A percentile compares a stretch with the other conserved stretches of the same genome.
phyloP scores from a whole-genome alignment of 2,113 vertebrate genomes.

The Xiphophorus hellerii region DNA sequence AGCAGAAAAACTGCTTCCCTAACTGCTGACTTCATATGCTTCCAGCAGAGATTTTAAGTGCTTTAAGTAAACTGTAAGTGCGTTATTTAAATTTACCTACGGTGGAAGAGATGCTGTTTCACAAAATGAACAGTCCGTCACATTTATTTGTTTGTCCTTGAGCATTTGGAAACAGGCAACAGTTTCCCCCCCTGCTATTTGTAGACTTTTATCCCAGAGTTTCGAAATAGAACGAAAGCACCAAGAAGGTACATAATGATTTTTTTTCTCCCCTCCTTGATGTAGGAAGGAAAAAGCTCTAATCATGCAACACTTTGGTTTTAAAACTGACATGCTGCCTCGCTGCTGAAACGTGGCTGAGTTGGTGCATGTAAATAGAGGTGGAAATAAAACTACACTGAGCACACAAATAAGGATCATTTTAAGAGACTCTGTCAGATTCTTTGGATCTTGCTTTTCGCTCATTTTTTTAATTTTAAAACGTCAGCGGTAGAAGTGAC shows the following conservation, averaged over 20 bases:
- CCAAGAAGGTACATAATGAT: background rate
- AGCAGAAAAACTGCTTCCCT: slow-evolving; percentile 6
- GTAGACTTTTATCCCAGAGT: background rate
- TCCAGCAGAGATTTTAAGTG: background rate
- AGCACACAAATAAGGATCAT: slow-evolving; percentile 1
- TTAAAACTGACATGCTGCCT: slow-evolving; percentile 8
- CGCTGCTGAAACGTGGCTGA: slow-evolving; percentile 16
- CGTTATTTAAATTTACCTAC: slow-evolving; percentile 9
- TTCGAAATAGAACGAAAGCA: slow-evolving; percentile 29
- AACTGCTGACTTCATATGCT: background rate
- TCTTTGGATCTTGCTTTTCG: slow-evolving; percentile 8
- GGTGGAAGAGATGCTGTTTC: background rate
- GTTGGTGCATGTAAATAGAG: background rate
- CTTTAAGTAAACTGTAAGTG: background rate
- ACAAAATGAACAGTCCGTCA: background rate
- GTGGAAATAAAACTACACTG: slow-evolving; percentile 13
- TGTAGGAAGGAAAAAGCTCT: slow-evolving; percentile 6
- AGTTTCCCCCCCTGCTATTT: background rate
- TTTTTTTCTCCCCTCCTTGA: background rate
- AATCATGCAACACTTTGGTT: slow-evolving; percentile 5
- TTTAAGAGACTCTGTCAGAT: slow-evolving; percentile 10
- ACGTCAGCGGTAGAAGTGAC: background rate
- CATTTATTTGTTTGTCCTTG: slow-evolving; percentile 6
- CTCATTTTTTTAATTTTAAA: slow-evolving; percentile 2
- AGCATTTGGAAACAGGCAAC: slow-evolving; percentile 3